These are phyloP conservation scores for Dasypogon diadema DNA, from an alignment of 2,888 invertebrate species.

Conservation along the genomic window DNA sequence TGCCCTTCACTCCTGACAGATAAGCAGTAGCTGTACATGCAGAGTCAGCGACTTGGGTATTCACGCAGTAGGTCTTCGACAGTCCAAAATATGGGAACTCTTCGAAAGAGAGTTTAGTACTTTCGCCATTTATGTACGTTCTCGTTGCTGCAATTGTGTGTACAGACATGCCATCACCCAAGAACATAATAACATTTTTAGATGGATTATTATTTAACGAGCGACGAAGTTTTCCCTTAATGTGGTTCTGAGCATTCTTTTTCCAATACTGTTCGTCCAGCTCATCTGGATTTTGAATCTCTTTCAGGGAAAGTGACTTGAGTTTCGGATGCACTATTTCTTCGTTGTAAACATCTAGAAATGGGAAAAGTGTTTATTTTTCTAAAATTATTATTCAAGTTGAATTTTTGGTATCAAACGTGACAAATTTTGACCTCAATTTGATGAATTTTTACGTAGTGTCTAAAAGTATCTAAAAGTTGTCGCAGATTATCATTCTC, in stretches of 20 bases:
- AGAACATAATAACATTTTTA: conserved; percentile 77
- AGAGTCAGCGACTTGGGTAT: conserved; percentile 84
- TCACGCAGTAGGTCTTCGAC: conserved; percentile 80
- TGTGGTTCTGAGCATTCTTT: conserved; percentile 12
- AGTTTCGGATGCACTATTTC: neutral
- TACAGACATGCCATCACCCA: conserved; percentile 85
- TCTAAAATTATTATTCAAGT: too few relatives aligned
- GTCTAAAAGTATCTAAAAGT: too few relatives aligned
- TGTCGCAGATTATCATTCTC: too few relatives aligned
- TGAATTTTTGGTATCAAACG: too few relatives aligned
- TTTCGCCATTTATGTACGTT: conserved; percentile 75
- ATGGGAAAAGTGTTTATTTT: too few relatives aligned
- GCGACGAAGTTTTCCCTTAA: neutral
- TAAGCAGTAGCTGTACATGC: conserved; percentile 87
- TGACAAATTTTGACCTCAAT: too few relatives aligned
- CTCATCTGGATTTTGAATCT: conserved; percentile 23
- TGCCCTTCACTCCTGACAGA: conserved; percentile 82
- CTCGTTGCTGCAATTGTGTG: conserved; percentile 77
- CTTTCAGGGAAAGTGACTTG: neutral
- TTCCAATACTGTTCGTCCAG: conserved; percentile 33
- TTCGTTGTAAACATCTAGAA: neutral
- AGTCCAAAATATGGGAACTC: conserved; percentile 72
- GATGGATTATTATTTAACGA: conserved; percentile 44
- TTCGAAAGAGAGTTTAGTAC: conserved; percentile 74
- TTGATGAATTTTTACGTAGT: too few relatives aligned